Evolutionary conservation across 2,797 vertebrate genomes (phyloP), one percentile per base, ranked within the genome.

Genomic region (Emys orbicularis): DNA sequence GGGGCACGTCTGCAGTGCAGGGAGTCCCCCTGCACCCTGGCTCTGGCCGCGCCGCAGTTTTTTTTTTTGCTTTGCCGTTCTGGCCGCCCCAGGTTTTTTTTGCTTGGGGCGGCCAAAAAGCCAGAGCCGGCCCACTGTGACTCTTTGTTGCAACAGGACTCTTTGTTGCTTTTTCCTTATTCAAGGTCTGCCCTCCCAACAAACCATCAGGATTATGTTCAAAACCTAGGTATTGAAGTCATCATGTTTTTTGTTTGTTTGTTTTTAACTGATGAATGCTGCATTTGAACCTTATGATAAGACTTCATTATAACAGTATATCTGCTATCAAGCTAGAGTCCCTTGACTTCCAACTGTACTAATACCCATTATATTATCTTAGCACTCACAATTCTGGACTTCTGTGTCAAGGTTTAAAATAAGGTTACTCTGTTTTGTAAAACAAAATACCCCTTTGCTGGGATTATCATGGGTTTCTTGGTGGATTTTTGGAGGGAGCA

Each of bases 401-500:
- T 83, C 8, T 7, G 53, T 83, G 6, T 8, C 92, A 79, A 49
- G 25, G 1, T 68, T 82, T 68, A 3, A 44, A 83, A 72, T 72
- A 87, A 84, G 15, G 0, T 1, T 85, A 2, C 76, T 89, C 41
- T 79, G 0, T 74, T 93, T 88, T 50, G 3, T 47, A 57, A 97
- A 96, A 72, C 68, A 37, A 47, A 52, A 34, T 96, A 65, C 53
- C 29, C 92, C 93, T 56, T 89, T 86, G 89, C 56, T 90, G 44
- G 27, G 59, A 93, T 97, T 97, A 90, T 97, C 97, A 96, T 93
- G 83, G 9, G 85, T 85, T 88, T 93, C 18, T 74, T 97, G 37
- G 16, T 97, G 80, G 80, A 61, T 93, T 97, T 96, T 72, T 21
- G 3, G 3, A 81, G 81, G 53, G 72, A 93, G 23, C 44, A 47